phyloP scores from a whole-genome alignment of 2,113 vertebrate species.

The Thermophis baileyi region DNA sequence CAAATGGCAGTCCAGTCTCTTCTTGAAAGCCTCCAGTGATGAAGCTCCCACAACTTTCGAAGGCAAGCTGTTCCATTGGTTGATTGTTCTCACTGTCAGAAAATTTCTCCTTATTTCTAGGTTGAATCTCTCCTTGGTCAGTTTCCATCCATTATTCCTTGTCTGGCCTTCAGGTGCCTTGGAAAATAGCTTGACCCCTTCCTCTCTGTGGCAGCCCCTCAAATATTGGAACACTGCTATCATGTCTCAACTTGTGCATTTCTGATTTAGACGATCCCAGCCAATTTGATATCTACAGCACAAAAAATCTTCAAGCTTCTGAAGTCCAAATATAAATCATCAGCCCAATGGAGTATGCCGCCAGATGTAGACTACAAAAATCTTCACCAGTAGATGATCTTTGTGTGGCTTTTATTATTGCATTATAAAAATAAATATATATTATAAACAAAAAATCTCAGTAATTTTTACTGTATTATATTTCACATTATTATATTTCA shows the following conservation, averaged over 20 bases:
- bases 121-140: no score
- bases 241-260: not conserved
- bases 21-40: no score
- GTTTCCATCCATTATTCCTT: no score
- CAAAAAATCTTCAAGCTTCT: not conserved
- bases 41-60: no score
- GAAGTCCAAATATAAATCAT: not conserved
- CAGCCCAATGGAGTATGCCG: not conserved
- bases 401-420: not conserved
- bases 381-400: not conserved
- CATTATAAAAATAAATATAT: not conserved
- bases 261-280: not conserved
- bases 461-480: not conserved
- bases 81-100: no score
- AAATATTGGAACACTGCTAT: no score
- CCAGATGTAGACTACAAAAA: not conserved
- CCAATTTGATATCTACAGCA: constrained; percentile 7
- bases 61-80: no score
- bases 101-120: no score
- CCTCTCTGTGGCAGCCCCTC: no score
- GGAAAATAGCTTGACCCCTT: no score
- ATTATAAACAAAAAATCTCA: not conserved
- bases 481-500: not conserved
- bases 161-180: no score
- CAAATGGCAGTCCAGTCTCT: no score